Conservation (phyloP, 2,888 invertebrate genomes). For the Seira sanloemensis region DNA sequence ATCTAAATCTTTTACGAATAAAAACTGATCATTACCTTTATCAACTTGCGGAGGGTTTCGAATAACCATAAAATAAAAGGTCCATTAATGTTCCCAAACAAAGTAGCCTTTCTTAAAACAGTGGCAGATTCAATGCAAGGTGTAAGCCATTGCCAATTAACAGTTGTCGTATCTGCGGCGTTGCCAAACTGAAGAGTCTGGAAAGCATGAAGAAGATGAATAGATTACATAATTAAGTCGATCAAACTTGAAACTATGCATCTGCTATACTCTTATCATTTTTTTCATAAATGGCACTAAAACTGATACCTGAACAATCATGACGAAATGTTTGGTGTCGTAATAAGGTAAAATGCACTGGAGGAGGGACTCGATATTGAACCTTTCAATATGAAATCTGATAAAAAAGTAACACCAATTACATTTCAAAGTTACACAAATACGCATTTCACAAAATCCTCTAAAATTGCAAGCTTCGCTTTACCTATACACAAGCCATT, state of each 20-base stretch:
- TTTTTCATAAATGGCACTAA: background rate
- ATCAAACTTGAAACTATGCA: background rate
- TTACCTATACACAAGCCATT: conserved; percentile 92
- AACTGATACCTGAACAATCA: conserved; percentile 82
- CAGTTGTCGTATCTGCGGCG: conserved; percentile 73
- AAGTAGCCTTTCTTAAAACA: conserved; percentile 83
- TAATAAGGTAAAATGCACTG: conserved; percentile 93
- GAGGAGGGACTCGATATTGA: conserved; percentile 89
- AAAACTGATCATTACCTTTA: conserved; percentile 41
- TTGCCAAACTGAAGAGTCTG: conserved; percentile 68
- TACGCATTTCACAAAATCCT: conserved; percentile 19
- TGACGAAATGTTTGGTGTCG: conserved; percentile 91
- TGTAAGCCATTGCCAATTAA: conserved; percentile 86
- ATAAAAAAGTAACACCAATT: conserved; percentile 9
- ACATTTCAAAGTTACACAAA: conserved; percentile 1
- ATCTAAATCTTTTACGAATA: too few species aligned
- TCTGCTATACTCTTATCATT: background rate
- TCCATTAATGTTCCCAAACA: conserved; percentile 82
- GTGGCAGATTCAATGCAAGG: conserved; percentile 85
- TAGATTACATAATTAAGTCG: conserved; percentile 13
- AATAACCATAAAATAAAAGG: conserved; percentile 72
- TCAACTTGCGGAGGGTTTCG: conserved; percentile 57
- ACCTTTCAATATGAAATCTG: conserved; percentile 91
- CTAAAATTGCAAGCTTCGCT: background rate
- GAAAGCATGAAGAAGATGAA: conserved; percentile 15